Percentiles rank a stretch among this genome's conserved stretches.
These are phyloP conservation scores for Channallabes apus DNA, from an alignment of 2,797 vertebrate species.

Conservation along the genomic window DNA sequence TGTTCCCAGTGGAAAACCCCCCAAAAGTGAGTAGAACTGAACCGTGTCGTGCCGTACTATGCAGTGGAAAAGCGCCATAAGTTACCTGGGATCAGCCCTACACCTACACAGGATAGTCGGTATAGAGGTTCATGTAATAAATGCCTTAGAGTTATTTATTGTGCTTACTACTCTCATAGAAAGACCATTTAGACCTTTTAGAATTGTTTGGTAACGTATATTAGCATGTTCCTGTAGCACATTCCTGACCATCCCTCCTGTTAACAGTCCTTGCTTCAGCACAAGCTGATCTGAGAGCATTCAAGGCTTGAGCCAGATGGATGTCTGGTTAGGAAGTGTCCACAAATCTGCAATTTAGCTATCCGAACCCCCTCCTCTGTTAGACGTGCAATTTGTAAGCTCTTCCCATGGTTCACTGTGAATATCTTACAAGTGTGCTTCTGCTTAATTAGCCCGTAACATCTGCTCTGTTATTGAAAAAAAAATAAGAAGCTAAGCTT, in stretches of 20 bases:
- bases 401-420: constrained; percentile 41
- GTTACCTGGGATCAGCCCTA: too few species aligned
- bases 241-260: not conserved
- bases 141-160: not conserved
- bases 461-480: constrained; percentile 54
- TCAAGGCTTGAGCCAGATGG: constrained; percentile 60
- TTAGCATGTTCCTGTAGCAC: constrained; percentile 22
- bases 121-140: too few species aligned
- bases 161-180: not conserved
- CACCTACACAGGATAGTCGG: too few species aligned
- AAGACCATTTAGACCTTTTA: too few species aligned
- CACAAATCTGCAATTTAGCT: constrained; percentile 19
- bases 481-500: constrained; percentile 35
- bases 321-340: constrained; percentile 62
- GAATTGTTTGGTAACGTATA: too few species aligned
- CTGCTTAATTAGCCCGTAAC: constrained; percentile 62
- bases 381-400: constrained; percentile 42
- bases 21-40: too few species aligned
- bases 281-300: constrained; percentile 59
- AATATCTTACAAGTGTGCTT: constrained; percentile 46
- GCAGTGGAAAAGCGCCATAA: too few species aligned
- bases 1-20: too few species aligned
- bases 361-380: not conserved
- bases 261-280: not conserved
- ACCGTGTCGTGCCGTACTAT: too few species aligned